Conservation (phyloP, 2,113 vertebrate species). For the Prinia subflava region DNA sequence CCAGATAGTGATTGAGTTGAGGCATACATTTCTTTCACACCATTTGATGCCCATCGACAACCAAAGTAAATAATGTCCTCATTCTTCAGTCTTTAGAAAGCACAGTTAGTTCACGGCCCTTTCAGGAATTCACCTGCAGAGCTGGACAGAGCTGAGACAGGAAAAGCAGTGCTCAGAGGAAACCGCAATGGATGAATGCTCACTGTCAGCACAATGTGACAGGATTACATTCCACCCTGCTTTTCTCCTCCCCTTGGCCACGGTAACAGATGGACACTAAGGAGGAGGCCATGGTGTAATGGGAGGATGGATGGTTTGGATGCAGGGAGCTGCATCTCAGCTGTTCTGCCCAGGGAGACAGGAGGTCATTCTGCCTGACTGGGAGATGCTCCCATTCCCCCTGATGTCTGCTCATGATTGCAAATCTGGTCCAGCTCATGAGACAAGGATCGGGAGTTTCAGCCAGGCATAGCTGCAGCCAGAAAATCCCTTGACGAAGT, state of each 20-base stretch:
- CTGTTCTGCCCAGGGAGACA: not conserved
- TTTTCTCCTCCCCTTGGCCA: not conserved
- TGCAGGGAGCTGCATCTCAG: not conserved
- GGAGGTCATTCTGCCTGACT: not conserved
- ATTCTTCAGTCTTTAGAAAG: not conserved
- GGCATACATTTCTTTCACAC: conserved; percentile 69
- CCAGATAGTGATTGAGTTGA: conserved; percentile 65
- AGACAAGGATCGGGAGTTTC: not conserved
- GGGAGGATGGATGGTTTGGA: not conserved
- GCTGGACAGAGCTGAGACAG: not conserved
- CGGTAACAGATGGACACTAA: not conserved
- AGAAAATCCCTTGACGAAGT: not conserved
- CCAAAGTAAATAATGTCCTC: conserved; percentile 63
- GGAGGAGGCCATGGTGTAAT: not conserved
- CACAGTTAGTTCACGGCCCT: not conserved
- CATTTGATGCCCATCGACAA: conserved; percentile 41
- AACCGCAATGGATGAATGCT: not conserved
- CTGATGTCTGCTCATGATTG: not conserved
- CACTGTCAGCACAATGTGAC: not conserved
- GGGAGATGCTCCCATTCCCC: not conserved
- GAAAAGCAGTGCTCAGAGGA: not conserved
- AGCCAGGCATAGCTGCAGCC: not conserved
- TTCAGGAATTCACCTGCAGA: not conserved
- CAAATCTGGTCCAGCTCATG: not conserved
- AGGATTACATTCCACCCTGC: not conserved